Evolutionary conservation across 2,797 vertebrate genomes (phyloP), one percentile per base, ranked within the genome.

Genomic region (Galagoides demidoff): DNA sequence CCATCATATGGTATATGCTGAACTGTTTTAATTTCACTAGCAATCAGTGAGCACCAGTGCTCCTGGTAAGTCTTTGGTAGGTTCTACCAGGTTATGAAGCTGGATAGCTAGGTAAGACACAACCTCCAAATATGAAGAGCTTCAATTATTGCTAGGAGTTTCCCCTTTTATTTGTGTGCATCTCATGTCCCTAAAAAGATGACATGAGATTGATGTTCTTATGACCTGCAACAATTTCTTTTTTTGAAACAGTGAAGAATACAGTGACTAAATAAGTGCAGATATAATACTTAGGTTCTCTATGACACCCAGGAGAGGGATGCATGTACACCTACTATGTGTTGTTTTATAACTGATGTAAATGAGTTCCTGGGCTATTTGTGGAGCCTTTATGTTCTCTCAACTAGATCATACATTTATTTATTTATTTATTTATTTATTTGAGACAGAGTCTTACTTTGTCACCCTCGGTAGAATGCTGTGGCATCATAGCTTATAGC

Each of bases 141-240:
- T n/a, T 66, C 31, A 66, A 19, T n/a, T 66, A 66, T 66, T 66
- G 19, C 7, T 57, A n/a, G n/a, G 64, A n/a, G 17, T 66, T 94
- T 57, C 49, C 68, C 27, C 71, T 90, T 71, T 91, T 34, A 70
- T 95, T 89, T 92, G 43, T 94, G 13, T 57, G 20, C 63, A 27
- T 91, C 76, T 96, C 66, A 31, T 87, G 66, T 93, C 83, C 61
- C 84, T 68, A 85, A 77, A 70, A 34, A 81, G 59, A 76, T 34
- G 55, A 55, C 59, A 57, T 64, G 85, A 91, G 43, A 91, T 23
- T 89, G n/a, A 81, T 23, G 70, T 79, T 90, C 52, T 77, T 68
- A 45, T n/a, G 17, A 90, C 71, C 74, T 71, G 71, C 39, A 85
- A 29, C 43, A 82, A 55, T 91, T 77, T 43, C 45, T 57, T 34